Evolutionary conservation across 2,113 vertebrate genomes (phyloP).

Genomic region (Orthonyx spaldingii): DNA sequence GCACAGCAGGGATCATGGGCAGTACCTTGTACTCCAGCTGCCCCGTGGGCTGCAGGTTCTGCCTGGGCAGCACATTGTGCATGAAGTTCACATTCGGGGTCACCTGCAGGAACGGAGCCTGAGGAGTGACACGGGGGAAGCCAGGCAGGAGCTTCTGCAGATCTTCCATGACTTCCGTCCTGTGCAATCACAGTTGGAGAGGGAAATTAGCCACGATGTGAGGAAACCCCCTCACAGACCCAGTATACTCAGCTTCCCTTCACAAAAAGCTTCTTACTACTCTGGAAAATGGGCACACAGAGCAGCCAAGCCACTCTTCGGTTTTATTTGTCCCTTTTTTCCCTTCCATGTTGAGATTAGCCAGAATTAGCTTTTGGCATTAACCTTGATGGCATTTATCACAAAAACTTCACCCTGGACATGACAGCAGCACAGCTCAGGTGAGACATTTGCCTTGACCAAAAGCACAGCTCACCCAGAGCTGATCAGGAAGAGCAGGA

Average conservation of each 20-base stretch:
- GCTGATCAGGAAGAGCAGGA: background rate
- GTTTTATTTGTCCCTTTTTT: background rate
- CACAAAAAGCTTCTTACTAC: background rate
- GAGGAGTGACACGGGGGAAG: constrained; percentile 84
- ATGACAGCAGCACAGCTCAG: background rate
- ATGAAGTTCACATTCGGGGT: constrained; percentile 83
- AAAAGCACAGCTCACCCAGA: background rate
- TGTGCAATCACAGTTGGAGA: constrained; percentile 11
- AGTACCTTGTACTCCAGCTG: constrained; percentile 98
- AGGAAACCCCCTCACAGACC: background rate
- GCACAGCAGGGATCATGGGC: background rate
- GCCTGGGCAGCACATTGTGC: constrained; percentile 87
- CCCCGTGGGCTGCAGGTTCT: constrained; percentile 87
- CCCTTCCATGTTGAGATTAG: background rate
- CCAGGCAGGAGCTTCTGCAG: constrained; percentile 91
- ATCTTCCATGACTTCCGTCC: constrained; percentile 92
- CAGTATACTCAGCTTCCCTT: background rate
- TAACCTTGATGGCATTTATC: background rate
- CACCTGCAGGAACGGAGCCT: constrained; percentile 86
- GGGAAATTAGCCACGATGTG: background rate
- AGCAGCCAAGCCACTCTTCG: background rate
- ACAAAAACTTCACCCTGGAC: background rate
- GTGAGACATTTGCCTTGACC: background rate
- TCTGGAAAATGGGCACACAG: background rate
- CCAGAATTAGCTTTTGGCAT: background rate